Percentiles rank a stretch among this genome's conserved stretches.
These are phyloP conservation scores for Petrocephalus schoutedeni DNA, from an alignment of 2,797 vertebrate genomes.

Conservation along the genomic window DNA sequence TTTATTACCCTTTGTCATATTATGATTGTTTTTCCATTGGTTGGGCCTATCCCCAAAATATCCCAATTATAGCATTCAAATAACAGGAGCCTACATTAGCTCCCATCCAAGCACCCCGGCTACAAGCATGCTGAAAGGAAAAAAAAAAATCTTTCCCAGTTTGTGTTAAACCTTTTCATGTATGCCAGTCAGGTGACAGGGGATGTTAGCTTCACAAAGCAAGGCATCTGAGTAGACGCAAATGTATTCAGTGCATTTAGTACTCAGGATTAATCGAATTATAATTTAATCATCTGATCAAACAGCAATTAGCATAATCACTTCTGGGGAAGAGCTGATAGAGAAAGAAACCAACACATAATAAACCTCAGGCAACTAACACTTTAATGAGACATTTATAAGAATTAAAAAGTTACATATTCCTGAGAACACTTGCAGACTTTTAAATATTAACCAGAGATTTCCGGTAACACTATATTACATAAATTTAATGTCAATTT, in stretches of 20 bases:
- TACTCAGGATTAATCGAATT: conserved; percentile 77
- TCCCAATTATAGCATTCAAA: not conserved
- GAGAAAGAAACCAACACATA: conserved; percentile 64
- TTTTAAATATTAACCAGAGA: conserved; percentile 44
- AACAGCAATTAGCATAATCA: conserved; percentile 89
- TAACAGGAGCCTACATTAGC: not conserved
- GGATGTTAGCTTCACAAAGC: conserved; percentile 45
- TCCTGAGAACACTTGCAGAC: conserved; percentile 42
- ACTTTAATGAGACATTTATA: conserved; percentile 64
- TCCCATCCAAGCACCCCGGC: not conserved
- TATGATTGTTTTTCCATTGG: not conserved
- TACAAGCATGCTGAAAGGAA: conserved; percentile 34
- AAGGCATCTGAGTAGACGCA: conserved; percentile 64
- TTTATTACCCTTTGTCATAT: conserved; percentile 7
- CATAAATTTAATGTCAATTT: conserved; percentile 1
- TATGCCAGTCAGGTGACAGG: conserved; percentile 45
- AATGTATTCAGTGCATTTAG: conserved; percentile 78
- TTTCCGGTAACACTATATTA: conserved; percentile 29
- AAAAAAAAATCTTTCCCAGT: not conserved
- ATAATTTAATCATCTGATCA: conserved; percentile 94
- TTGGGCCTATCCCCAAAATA: not conserved
- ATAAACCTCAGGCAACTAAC: conserved; percentile 65
- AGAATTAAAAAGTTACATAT: conserved; percentile 57
- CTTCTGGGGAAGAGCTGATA: conserved; percentile 76
- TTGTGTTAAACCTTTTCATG: conserved; percentile 26